These are phyloP conservation scores for Pseudolycoriella hygida DNA, from an alignment of 2,888 invertebrate species.

Conservation along the genomic window DNA sequence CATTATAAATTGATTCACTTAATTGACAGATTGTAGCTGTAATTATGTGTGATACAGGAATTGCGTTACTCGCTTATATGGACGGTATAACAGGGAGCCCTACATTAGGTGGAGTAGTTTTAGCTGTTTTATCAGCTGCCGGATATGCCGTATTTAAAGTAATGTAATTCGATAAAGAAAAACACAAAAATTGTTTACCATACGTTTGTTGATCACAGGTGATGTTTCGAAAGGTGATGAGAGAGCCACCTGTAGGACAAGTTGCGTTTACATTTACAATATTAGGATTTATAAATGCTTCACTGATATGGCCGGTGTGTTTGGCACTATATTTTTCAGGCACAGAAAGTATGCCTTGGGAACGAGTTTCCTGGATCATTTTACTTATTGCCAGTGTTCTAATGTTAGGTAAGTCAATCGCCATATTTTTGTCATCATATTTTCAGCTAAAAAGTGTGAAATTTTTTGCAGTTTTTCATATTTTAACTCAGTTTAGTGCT, in stretches of 20 bases:
- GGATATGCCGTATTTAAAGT: constrained; percentile 91
- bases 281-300: constrained; percentile 73
- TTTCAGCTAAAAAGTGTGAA: background rate
- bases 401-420: constrained; percentile 44
- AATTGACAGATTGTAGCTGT: constrained; percentile 5
- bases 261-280: constrained; percentile 86
- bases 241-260: constrained; percentile 82
- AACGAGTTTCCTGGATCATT: constrained; percentile 74
- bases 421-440: background rate
- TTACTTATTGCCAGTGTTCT: constrained; percentile 64
- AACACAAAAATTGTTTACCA: background rate
- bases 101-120: constrained; percentile 76
- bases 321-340: constrained; percentile 72
- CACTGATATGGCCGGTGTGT: constrained; percentile 82
- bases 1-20: too few species aligned
- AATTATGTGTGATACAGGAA: constrained; percentile 65
- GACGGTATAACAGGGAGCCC: constrained; percentile 83
- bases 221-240: constrained; percentile 84
- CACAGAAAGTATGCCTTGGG: constrained; percentile 66
- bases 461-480: constrained; percentile 60
- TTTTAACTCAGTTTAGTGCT: constrained; percentile 86
- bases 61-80: constrained; percentile 86
- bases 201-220: too few species aligned
- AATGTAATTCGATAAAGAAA: constrained; percentile 10
- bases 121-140: constrained; percentile 79